Evolutionary conservation across 2,797 vertebrate species (phyloP).

Genomic region (Danio jaintianensis): DNA sequence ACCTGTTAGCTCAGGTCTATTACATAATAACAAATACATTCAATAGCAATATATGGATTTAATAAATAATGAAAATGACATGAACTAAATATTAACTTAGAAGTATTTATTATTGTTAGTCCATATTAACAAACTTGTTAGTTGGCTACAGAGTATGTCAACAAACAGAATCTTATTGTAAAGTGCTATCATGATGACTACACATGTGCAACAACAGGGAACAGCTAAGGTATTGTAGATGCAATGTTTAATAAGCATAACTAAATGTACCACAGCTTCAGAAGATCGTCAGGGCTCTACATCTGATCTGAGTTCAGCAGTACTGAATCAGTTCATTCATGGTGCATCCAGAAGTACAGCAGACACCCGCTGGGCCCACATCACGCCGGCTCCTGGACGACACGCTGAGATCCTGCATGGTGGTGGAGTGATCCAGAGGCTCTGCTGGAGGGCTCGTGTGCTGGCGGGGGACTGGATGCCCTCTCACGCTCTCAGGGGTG

Average conservation of each 20-base stretch:
- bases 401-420: slow-evolving; percentile 56
- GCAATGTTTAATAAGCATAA: not conserved
- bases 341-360: slow-evolving; percentile 82
- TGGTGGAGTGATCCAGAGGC: slow-evolving; percentile 25
- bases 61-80: not conserved
- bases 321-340: slow-evolving; percentile 80
- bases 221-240: not conserved
- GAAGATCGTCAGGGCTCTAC: not conserved
- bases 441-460: slow-evolving; percentile 35
- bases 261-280: slow-evolving; percentile 2
- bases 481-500: slow-evolving; percentile 13
- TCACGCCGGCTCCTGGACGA: slow-evolving; percentile 63
- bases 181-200: not conserved
- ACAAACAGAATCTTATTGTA: not conserved
- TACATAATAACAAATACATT: not conserved
- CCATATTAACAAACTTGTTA: not conserved
- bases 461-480: not conserved
- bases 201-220: not conserved
- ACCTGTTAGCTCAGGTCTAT: not conserved
- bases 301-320: slow-evolving; percentile 66
- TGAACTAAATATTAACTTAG: not conserved
- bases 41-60: too few species aligned
- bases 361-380: slow-evolving; percentile 73
- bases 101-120: not conserved
- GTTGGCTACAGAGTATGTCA: not conserved